phyloP scores from a whole-genome alignment of 2,113 vertebrate genomes.

The Hyperoodon ampullatus region DNA sequence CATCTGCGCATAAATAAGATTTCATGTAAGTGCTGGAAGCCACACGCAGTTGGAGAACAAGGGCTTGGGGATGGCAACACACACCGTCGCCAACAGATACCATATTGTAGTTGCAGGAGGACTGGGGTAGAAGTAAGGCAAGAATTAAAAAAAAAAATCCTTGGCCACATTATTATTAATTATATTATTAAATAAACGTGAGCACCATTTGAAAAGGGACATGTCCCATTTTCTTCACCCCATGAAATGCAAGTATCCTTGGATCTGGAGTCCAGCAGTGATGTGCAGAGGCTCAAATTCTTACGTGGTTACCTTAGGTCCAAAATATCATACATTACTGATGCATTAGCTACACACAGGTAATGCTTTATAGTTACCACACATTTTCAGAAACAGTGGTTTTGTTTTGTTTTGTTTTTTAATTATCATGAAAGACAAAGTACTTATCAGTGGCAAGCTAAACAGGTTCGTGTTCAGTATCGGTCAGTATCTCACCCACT shows the following conservation, averaged over 20 bases:
- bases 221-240: neutral
- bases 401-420: neutral
- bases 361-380: neutral
- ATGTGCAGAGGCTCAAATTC: neutral
- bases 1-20: conserved; percentile 51
- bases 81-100: neutral
- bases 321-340: neutral
- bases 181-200: neutral
- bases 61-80: neutral
- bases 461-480: neutral
- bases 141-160: neutral
- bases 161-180: neutral
- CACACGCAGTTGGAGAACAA: conserved; percentile 55
- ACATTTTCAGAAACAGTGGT: neutral
- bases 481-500: neutral
- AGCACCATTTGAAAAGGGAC: neutral
- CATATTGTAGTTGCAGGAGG: neutral
- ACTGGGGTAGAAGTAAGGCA: neutral
- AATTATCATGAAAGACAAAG: neutral
- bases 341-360: neutral
- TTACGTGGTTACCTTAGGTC: neutral
- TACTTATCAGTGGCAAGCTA: neutral
- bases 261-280: neutral
- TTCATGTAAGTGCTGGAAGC: conserved; percentile 13
- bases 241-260: neutral